Conservation (phyloP, 2,888 invertebrate species). For the Bimastos eiseni region DNA sequence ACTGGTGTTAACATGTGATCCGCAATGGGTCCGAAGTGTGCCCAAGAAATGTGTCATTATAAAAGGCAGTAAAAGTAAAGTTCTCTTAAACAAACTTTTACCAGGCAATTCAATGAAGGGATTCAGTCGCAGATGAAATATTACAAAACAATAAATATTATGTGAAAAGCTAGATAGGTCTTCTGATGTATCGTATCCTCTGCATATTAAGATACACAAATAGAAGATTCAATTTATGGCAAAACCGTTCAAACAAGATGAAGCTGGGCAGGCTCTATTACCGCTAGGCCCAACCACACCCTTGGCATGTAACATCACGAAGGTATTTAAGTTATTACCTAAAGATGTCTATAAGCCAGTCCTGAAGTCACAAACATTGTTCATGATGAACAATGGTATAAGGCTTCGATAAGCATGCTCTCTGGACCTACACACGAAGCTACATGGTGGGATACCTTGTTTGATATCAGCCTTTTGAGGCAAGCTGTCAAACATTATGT, state of each 20-base stretch:
- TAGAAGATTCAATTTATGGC: background rate
- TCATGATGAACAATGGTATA: background rate
- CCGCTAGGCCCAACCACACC: too few relatives aligned
- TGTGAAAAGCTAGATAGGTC: too few relatives aligned
- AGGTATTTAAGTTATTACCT: background rate
- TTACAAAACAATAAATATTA: background rate
- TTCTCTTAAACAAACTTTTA: background rate
- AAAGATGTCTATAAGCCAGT: background rate
- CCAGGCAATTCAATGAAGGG: background rate
- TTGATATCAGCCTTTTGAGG: constrained; percentile 34
- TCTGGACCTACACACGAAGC: background rate
- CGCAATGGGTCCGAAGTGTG: too few relatives aligned
- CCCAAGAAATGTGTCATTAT: background rate
- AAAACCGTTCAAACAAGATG: background rate
- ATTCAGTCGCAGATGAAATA: background rate
- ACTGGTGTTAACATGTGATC: too few relatives aligned
- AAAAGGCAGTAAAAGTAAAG: background rate
- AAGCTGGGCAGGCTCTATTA: background rate
- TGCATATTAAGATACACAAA: background rate
- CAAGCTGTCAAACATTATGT: constrained; percentile 30
- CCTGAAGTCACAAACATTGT: constrained; percentile 1
- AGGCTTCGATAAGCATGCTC: background rate
- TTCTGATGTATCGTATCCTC: too few relatives aligned
- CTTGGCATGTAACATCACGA: background rate
- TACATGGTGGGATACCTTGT: constrained; percentile 15